phyloP scores from a whole-genome alignment of 2,113 vertebrate species.

The Thalassoma bifasciatum region DNA sequence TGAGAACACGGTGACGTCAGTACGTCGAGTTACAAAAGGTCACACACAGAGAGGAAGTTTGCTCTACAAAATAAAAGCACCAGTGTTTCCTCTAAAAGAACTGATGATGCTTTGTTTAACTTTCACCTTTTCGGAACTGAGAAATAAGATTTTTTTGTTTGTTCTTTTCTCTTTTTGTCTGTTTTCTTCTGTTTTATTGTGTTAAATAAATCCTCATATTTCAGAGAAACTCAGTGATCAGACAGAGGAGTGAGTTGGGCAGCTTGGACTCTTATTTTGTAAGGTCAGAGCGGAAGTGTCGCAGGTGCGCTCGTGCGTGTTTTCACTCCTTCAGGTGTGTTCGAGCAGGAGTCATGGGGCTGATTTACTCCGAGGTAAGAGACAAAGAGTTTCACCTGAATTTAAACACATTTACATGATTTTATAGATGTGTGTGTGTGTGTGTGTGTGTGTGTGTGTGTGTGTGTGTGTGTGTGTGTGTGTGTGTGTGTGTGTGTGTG shows the following conservation, averaged over 20 bases:
- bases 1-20: not conserved
- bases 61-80: conserved; percentile 15
- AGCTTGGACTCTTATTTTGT: conserved; percentile 40
- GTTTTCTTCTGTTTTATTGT: too few relatives aligned
- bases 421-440: too few relatives aligned
- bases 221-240: not conserved
- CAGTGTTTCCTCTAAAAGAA: not conserved
- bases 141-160: too few relatives aligned
- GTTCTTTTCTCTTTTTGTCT: too few relatives aligned
- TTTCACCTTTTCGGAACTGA: too few relatives aligned
- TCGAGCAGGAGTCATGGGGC: conserved; percentile 50
- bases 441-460: too few relatives aligned
- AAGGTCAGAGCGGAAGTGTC: not conserved
- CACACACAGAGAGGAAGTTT: not conserved
- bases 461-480: too few relatives aligned
- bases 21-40: not conserved
- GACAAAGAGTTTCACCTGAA: not conserved
- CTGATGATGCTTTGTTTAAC: too few relatives aligned
- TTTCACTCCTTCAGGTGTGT: conserved; percentile 45
- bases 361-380: conserved; percentile 70
- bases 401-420: too few relatives aligned
- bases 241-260: not conserved
- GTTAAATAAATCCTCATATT: too few relatives aligned
- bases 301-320: rapidly evolving
- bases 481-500: too few relatives aligned